Evolutionary conservation across 1,140 invertebrate genomes (phyloP).

Genomic region (Caerostris extrusa): DNA sequence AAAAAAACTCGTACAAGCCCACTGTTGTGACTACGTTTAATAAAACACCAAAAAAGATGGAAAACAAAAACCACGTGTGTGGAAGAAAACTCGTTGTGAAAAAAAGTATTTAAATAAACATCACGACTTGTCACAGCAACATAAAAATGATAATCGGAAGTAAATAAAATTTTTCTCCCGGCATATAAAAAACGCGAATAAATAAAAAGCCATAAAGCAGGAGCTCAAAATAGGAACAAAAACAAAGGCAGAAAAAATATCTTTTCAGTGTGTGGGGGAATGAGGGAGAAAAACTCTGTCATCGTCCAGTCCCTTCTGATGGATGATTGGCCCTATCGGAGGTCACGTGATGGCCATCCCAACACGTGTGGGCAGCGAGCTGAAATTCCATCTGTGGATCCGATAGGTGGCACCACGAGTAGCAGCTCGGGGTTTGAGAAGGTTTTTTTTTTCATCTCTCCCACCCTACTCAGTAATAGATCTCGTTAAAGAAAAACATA

Average conservation of each 20-base stretch:
- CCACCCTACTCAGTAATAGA: constrained; percentile 37
- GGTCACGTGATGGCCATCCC: constrained; percentile 61
- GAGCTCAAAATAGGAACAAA: constrained; percentile 35
- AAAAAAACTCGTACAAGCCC: too few species aligned
- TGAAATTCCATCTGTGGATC: constrained; percentile 65
- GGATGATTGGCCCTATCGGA: constrained; percentile 57
- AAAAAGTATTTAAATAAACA: constrained; percentile 28
- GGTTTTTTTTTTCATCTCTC: neutral
- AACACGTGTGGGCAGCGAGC: constrained; percentile 64
- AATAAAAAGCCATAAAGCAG: neutral
- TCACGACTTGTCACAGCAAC: neutral
- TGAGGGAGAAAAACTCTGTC: constrained; percentile 54
- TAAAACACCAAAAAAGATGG: neutral
- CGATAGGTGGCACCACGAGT: constrained; percentile 76
- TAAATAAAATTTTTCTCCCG: constrained; percentile 23
- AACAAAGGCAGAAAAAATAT: constrained; percentile 32
- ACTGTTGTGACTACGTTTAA: too few species aligned
- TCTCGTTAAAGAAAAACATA: constrained; percentile 29
- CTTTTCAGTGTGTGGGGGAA: neutral
- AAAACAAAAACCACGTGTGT: neutral
- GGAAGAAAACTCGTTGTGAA: neutral
- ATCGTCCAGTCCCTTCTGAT: constrained; percentile 62
- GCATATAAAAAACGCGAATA: neutral
- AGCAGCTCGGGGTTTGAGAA: neutral
- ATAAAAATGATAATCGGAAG: constrained; percentile 41